Percentiles rank a stretch among this genome's conserved stretches.
Evolutionary conservation across 2,113 vertebrate genomes (phyloP).

Genomic region (Stigmatopora argus): DNA sequence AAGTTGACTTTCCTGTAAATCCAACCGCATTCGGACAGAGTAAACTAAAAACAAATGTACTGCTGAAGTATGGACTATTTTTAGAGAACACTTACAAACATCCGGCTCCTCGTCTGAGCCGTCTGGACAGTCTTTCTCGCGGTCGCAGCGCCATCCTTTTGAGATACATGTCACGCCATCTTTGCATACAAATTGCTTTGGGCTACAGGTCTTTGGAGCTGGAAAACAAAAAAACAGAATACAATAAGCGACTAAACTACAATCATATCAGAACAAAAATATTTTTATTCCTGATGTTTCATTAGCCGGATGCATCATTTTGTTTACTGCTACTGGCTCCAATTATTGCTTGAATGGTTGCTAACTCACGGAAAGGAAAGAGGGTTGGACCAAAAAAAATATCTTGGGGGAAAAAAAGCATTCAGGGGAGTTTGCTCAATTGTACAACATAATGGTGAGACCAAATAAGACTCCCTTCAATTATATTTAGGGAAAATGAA

Average conservation of each 20-base stretch:
- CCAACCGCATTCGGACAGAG: constrained; percentile 7
- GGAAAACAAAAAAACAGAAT: constrained; percentile 37
- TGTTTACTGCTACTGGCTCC: constrained; percentile 33
- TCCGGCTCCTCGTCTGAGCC: constrained; percentile 92
- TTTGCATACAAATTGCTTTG: constrained; percentile 96
- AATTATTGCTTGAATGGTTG: constrained; percentile 41
- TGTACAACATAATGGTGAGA: constrained; percentile 51
- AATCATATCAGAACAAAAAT: constrained; percentile 25
- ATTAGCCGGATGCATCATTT: constrained; percentile 39
- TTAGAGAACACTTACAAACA: constrained; percentile 81
- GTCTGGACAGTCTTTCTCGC: constrained; percentile 95
- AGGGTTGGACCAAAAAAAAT: constrained; percentile 16
- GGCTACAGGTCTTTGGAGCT: constrained; percentile 94
- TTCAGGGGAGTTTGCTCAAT: constrained; percentile 58
- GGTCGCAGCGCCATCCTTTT: constrained; percentile 95
- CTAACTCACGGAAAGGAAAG: constrained; percentile 15
- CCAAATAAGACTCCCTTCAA: constrained; percentile 61
- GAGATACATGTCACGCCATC: constrained; percentile 96
- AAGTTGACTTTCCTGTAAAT: constrained; percentile 12
- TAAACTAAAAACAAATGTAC: constrained; percentile 1
- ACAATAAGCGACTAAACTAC: constrained; percentile 19
- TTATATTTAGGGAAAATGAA: neutral
- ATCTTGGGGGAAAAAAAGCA: constrained; percentile 27
- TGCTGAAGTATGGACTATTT: neutral
- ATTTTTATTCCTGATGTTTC: constrained; percentile 48